Conservation (phyloP, 2,888 invertebrate species). For the Platycheirus rosarum region DNA sequence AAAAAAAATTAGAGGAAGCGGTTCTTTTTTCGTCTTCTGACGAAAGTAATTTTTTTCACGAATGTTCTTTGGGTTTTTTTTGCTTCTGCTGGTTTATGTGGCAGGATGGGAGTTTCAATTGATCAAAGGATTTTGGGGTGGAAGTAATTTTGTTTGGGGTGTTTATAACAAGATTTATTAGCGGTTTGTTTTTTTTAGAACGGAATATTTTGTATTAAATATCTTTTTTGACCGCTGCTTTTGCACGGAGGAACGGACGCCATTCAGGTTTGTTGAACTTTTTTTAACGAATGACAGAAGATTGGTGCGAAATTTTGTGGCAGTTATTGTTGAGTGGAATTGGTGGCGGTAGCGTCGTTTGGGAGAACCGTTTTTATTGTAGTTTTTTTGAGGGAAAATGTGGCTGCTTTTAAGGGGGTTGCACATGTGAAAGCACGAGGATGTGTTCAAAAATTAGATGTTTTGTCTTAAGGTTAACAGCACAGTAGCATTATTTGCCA, state of each 20-base stretch:
- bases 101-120: slow-evolving; percentile 3
- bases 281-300: slow-evolving; percentile 66
- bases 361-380: slow-evolving; percentile 14
- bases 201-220: slow-evolving; percentile 40
- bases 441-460: slow-evolving; percentile 33
- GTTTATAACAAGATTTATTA: neutral
- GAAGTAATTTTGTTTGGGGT: too few relatives aligned
- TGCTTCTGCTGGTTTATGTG: slow-evolving; percentile 10
- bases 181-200: slow-evolving; percentile 21
- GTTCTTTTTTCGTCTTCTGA: slow-evolving; percentile 19
- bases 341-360: slow-evolving; percentile 29
- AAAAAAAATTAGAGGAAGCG: slow-evolving; percentile 22
- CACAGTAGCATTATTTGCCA: too few relatives aligned
- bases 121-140: slow-evolving; percentile 14
- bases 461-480: too few relatives aligned
- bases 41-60: neutral
- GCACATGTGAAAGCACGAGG: neutral
- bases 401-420: too few relatives aligned
- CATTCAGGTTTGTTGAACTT: slow-evolving; percentile 70
- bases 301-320: neutral
- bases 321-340: slow-evolving; percentile 9
- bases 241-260: slow-evolving; percentile 50
- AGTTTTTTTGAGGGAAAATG: neutral
- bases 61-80: slow-evolving; percentile 13
- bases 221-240: slow-evolving; percentile 42